These are phyloP conservation scores for Halcyon leucocephala DNA, from an alignment of 2,797 vertebrate genomes.

Conservation along the genomic window DNA sequence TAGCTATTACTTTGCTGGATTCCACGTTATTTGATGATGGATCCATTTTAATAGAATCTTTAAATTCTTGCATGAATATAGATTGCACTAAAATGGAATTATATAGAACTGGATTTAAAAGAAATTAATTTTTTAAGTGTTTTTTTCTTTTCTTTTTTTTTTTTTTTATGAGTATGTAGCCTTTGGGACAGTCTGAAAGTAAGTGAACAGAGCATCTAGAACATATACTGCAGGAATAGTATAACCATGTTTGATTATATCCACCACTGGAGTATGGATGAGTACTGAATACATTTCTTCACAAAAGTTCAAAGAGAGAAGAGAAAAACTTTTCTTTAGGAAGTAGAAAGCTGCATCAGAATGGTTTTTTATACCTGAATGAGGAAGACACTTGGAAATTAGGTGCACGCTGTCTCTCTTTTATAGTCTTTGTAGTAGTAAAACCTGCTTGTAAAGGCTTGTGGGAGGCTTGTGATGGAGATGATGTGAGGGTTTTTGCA, in stretches of 20 bases:
- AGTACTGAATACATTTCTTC: neutral
- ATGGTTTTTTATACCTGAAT: neutral
- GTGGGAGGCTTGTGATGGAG: neutral
- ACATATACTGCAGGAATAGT: neutral
- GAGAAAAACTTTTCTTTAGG: neutral
- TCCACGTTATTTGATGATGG: constrained; percentile 69
- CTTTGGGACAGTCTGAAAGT: constrained; percentile 17
- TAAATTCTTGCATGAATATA: constrained; percentile 69
- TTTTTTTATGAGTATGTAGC: neutral
- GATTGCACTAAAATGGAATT: constrained; percentile 59
- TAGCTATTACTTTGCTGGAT: constrained; percentile 74
- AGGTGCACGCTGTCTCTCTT: neutral
- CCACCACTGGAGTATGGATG: neutral
- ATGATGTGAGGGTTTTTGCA: neutral
- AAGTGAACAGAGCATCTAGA: neutral
- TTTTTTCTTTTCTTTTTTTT: neutral
- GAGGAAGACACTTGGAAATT: neutral
- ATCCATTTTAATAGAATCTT: constrained; percentile 77
- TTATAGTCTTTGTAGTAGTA: neutral
- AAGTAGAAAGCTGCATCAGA: neutral
- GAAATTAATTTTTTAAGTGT: constrained; percentile 53
- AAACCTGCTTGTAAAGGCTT: neutral
- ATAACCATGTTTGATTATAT: neutral
- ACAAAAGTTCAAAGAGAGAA: neutral
- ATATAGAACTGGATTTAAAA: constrained; percentile 54